phyloP scores from a whole-genome alignment of 53 echinoderm and acorn worm genomes.

The Pentamera pediparva region DNA sequence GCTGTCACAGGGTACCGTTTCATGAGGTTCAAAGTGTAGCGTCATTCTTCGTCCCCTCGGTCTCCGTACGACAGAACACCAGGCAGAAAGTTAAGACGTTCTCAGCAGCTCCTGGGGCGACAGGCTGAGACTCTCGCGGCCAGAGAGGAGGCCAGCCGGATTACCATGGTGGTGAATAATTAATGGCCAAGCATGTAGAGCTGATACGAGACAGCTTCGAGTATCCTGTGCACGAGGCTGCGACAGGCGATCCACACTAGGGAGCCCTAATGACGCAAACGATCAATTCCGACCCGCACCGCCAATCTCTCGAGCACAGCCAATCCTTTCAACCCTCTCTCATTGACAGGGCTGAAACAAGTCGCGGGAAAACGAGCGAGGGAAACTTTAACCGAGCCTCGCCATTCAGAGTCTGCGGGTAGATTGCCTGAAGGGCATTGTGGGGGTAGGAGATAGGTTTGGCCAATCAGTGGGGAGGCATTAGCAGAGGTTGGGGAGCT shows the following conservation, averaged over 20 bases:
- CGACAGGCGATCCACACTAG: too few species aligned
- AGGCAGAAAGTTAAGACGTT: slow-evolving; percentile 29
- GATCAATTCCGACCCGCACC: slow-evolving; percentile 22
- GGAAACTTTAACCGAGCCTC: not conserved
- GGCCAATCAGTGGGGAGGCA: not conserved
- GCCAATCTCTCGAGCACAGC: slow-evolving; percentile 14
- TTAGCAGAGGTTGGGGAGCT: too few species aligned
- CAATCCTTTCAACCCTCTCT: too few species aligned
- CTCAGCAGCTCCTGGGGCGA: slow-evolving; percentile 8
- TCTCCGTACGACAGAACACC: too few species aligned
- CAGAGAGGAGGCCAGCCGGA: slow-evolving; percentile 22
- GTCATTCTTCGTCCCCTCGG: too few species aligned
- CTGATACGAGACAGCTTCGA: slow-evolving; percentile 11
- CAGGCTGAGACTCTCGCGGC: slow-evolving; percentile 4
- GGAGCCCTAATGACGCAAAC: too few species aligned
- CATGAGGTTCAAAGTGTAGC: too few species aligned
- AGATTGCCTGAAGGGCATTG: not conserved
- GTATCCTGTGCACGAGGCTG: slow-evolving; percentile 10
- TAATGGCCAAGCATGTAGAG: slow-evolving; percentile 14
- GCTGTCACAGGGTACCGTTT: too few species aligned
- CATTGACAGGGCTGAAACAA: not conserved
- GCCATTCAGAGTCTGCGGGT: not conserved
- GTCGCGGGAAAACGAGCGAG: not conserved
- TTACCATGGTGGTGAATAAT: slow-evolving; percentile 15
- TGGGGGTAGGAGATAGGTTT: not conserved